Percentiles rank a stretch among this genome's conserved stretches.
phyloP scores from a whole-genome alignment of 2,113 vertebrate genomes.

The Gila orcuttii region DNA sequence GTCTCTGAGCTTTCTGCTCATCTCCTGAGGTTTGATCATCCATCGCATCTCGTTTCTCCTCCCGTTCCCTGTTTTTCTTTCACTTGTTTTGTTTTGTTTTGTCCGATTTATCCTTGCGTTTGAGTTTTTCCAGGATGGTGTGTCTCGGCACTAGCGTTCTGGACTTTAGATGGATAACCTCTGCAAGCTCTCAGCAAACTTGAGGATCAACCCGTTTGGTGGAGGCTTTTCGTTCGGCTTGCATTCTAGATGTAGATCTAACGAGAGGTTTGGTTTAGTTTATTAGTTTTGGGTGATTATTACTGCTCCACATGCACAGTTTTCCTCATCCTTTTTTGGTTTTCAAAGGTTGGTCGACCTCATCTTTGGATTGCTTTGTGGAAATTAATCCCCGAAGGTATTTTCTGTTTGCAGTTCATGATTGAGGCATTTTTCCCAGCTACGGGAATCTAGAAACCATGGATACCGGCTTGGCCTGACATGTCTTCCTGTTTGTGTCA shows the following conservation, averaged over 20 bases:
- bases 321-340: background rate
- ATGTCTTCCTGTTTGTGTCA: conserved; percentile 77
- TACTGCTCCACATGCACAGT: background rate
- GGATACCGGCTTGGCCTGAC: conserved; percentile 75
- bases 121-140: conserved; percentile 11
- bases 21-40: conserved; percentile 60
- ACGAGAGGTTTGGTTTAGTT: background rate
- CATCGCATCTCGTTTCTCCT: conserved; percentile 35
- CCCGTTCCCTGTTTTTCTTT: background rate
- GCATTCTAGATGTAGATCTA: background rate
- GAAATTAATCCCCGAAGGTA: conserved; percentile 51
- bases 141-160: background rate
- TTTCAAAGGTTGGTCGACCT: background rate
- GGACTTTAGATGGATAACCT: conserved; percentile 27
- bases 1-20: conserved; percentile 52
- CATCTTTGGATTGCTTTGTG: conserved; percentile 15
- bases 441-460: conserved; percentile 71
- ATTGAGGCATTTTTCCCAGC: conserved; percentile 30
- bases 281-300: background rate
- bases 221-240: background rate
- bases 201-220: background rate
- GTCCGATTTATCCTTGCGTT: background rate
- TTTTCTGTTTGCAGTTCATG: conserved; percentile 46
- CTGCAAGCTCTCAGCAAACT: background rate
- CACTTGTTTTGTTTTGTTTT: background rate